Conservation (phyloP, 2,113 vertebrate species). For the Proterorhinus semilunaris region DNA sequence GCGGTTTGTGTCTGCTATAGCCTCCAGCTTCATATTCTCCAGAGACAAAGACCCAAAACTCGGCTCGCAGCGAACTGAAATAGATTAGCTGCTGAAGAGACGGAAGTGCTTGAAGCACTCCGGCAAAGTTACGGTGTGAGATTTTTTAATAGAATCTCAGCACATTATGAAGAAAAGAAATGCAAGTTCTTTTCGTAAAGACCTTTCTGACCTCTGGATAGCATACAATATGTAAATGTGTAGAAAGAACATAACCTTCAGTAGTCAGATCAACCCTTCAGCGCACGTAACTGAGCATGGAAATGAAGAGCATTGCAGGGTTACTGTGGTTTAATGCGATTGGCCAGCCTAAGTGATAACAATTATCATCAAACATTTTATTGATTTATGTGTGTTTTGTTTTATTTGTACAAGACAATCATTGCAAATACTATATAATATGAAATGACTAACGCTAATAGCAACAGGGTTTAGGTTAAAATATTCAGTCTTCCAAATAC, state of each 20-base stretch:
- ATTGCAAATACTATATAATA: no score
- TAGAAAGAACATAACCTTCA: neutral
- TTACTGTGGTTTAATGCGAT: neutral
- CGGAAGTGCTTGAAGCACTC: neutral
- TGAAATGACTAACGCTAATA: no score
- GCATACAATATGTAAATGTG: neutral
- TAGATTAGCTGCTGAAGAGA: slow-evolving; percentile 1
- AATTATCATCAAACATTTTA: no score
- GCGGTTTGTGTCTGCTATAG: neutral
- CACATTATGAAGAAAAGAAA: neutral
- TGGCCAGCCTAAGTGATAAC: neutral
- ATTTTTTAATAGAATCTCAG: neutral
- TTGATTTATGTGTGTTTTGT: no score
- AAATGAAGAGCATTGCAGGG: neutral
- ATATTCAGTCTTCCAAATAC: no score
- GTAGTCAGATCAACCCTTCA: neutral
- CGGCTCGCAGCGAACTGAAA: neutral
- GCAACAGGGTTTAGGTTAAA: no score
- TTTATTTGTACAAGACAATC: no score
- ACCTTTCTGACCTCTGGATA: neutral
- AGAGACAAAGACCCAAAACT: slow-evolving; percentile 2
- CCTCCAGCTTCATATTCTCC: slow-evolving; percentile 6
- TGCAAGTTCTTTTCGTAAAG: neutral
- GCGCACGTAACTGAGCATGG: neutral
- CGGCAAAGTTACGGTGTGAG: neutral